Percentiles rank a stretch among this genome's conserved stretches.
phyloP scores from a whole-genome alignment of 2,888 invertebrate species.

The Calliopum simillimum region DNA sequence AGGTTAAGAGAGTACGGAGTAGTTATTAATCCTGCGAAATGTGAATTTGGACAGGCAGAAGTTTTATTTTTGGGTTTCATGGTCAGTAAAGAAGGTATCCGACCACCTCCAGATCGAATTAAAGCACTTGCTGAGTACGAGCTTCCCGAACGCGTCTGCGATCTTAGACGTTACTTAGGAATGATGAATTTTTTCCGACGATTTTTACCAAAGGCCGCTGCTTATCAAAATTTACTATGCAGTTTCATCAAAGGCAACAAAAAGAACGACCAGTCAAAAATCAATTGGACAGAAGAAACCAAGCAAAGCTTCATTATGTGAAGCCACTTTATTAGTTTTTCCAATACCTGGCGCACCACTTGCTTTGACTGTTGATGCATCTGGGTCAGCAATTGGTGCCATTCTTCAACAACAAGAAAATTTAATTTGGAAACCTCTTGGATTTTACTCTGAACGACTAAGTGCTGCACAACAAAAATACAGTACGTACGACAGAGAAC shows the following conservation, averaged over 20 bases:
- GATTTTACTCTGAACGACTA: conserved; percentile 26
- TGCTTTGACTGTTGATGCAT: conserved; percentile 40
- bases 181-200: too few species aligned
- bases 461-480: background rate
- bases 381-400: conserved; percentile 36
- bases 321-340: conserved; percentile 31
- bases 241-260: conserved; percentile 32
- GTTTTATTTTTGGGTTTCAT: conserved; percentile 42
- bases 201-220: conserved; percentile 14
- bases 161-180: too few species aligned
- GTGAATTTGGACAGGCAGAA: conserved; percentile 35
- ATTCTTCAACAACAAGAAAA: conserved; percentile 31
- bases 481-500: conserved; percentile 34
- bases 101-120: too few species aligned
- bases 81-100: conserved; percentile 38
- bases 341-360: conserved; percentile 34
- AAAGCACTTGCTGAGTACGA: too few species aligned
- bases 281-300: conserved; percentile 29
- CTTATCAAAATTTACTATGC: conserved; percentile 26
- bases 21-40: too few species aligned
- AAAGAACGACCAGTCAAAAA: too few species aligned
- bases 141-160: too few species aligned
- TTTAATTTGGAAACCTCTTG: conserved; percentile 32
- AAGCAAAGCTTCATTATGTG: conserved; percentile 28
- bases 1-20: too few species aligned